Evolutionary conservation across 2,888 invertebrate species (phyloP).

Genomic region (Spodoptera exigua): DNA sequence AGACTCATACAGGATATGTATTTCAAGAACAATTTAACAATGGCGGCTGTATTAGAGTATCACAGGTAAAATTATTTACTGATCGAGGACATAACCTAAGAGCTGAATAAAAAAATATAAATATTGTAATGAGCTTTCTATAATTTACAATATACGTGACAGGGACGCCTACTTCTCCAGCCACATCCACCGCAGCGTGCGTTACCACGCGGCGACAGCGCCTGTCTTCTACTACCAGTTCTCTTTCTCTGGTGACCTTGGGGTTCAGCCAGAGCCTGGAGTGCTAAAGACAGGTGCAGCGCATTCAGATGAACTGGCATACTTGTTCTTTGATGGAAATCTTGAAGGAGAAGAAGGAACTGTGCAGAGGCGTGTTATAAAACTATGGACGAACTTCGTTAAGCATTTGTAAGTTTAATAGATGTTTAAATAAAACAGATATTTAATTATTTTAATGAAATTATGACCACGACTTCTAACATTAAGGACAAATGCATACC

Average conservation of each 20-base stretch:
- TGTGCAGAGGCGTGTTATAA: slow-evolving; percentile 69
- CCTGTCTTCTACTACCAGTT: slow-evolving; percentile 81
- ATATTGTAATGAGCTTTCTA: no score
- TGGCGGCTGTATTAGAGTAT: slow-evolving; percentile 71
- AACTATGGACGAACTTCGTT: slow-evolving; percentile 81
- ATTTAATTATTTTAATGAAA: no score
- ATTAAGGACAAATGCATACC: no score
- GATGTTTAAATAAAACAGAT: not conserved
- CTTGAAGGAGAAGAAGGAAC: slow-evolving; percentile 71
- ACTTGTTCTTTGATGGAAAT: slow-evolving; percentile 71
- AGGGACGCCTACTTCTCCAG: slow-evolving; percentile 82
- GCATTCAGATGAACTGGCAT: slow-evolving; percentile 81
- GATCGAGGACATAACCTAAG: not conserved
- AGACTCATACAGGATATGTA: slow-evolving; percentile 74
- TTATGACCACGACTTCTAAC: no score
- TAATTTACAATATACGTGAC: slow-evolving; percentile 12
- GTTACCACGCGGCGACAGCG: slow-evolving; percentile 66
- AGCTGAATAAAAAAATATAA: no score
- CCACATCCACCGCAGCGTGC: slow-evolving; percentile 77
- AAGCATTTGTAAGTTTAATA: slow-evolving; percentile 76
- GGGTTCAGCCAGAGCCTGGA: slow-evolving; percentile 71
- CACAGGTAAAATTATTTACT: slow-evolving; percentile 70
- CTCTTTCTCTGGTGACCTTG: slow-evolving; percentile 70
- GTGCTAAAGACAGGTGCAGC: slow-evolving; percentile 77
- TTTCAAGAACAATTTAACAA: slow-evolving; percentile 70